Evolutionary conservation across 2,797 vertebrate genomes (phyloP).

Genomic region (Sphenopsis melanotis): DNA sequence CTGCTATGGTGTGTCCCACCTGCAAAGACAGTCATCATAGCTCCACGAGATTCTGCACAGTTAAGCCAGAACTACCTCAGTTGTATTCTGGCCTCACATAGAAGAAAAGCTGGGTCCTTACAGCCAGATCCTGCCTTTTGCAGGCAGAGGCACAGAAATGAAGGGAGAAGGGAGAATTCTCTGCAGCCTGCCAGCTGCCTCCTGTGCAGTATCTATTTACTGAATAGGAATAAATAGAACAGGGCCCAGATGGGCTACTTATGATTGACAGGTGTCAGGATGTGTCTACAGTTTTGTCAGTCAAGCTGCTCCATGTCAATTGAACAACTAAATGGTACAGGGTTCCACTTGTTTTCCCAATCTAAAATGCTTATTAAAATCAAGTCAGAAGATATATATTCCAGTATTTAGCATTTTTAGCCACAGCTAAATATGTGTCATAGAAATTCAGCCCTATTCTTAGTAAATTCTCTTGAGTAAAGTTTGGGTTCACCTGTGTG

Average conservation of each 20-base stretch:
- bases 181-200: background rate
- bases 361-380: background rate
- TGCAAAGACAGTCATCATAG: background rate
- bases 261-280: constrained; percentile 21
- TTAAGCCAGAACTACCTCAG: background rate
- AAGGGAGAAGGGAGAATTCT: background rate
- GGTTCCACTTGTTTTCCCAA: background rate
- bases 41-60: background rate
- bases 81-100: background rate
- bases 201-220: background rate
- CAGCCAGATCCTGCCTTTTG: background rate
- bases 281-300: background rate
- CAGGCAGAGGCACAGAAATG: background rate
- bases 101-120: background rate
- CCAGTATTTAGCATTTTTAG: background rate
- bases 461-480: background rate
- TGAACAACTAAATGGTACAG: background rate
- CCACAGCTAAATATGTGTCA: background rate
- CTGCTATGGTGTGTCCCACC: background rate
- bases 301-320: background rate
- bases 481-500: background rate
- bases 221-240: constrained; percentile 11
- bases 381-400: background rate
- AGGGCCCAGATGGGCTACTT: background rate
- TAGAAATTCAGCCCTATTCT: background rate